Percentiles rank a stretch among this genome's conserved stretches.
phyloP scores from a whole-genome alignment of 2,797 vertebrate genomes.

The Protosalanx chinensis region DNA sequence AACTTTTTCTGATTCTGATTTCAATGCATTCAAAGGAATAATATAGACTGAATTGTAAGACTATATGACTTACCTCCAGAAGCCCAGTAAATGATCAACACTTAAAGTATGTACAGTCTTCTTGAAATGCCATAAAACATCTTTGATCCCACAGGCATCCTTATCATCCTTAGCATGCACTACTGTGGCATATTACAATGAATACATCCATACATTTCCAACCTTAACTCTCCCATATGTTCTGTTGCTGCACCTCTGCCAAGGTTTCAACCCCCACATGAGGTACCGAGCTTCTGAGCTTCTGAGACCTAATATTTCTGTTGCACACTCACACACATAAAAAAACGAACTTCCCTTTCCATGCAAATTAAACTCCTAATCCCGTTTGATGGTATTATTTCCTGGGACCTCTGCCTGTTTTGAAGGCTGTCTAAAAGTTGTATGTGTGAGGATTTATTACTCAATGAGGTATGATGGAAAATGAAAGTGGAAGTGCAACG shows the following conservation, averaged over 20 bases:
- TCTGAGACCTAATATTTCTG: constrained; percentile 54
- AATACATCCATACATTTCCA: constrained; percentile 64
- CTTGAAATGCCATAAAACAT: too few species aligned
- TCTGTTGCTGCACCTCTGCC: constrained; percentile 54
- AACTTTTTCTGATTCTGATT: too few species aligned
- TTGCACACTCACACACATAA: constrained; percentile 23
- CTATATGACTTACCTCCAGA: too few species aligned
- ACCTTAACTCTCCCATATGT: constrained; percentile 55
- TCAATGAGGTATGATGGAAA: not conserved
- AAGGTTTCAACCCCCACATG: constrained; percentile 60
- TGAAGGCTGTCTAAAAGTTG: constrained; percentile 57
- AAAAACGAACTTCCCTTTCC: constrained; percentile 30
- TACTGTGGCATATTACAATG: constrained; percentile 66
- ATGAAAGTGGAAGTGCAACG: not conserved
- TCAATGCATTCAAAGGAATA: too few species aligned
- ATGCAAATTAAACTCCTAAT: constrained; percentile 56
- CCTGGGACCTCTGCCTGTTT: constrained; percentile 49
- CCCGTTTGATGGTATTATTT: constrained; percentile 62
- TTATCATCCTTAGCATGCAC: constrained; percentile 22
- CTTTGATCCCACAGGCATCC: too few species aligned
- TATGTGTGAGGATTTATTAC: constrained; percentile 47
- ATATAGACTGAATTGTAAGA: too few species aligned
- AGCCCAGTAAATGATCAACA: too few species aligned
- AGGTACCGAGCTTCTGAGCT: constrained; percentile 54
- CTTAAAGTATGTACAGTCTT: too few species aligned